Conservation (phyloP, 2,113 vertebrate genomes). For the Odocoileus hemionus region DNA sequence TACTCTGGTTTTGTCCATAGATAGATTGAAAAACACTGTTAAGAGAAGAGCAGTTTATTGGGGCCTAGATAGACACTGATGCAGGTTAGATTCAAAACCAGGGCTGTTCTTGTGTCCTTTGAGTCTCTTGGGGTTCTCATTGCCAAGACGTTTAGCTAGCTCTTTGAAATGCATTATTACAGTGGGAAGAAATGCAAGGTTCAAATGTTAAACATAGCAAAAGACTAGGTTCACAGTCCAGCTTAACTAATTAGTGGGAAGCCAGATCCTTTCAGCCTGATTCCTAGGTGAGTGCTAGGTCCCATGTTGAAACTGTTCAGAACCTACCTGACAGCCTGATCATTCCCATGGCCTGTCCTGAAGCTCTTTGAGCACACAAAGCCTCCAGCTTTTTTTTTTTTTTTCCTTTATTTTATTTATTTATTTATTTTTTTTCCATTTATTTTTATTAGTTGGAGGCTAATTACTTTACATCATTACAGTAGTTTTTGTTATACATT, state of each 20-base stretch:
- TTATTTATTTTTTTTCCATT: too few relatives aligned
- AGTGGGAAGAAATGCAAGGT: neutral
- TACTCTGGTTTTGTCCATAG: neutral
- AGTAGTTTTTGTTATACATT: too few relatives aligned
- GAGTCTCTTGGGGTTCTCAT: neutral
- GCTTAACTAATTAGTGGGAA: neutral
- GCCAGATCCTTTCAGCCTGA: neutral
- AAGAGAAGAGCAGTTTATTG: neutral
- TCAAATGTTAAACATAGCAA: neutral
- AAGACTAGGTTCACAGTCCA: neutral
- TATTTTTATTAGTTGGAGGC: too few relatives aligned
- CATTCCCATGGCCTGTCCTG: neutral
- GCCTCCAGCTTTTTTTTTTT: neutral
- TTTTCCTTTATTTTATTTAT: too few relatives aligned
- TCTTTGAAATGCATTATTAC: conserved; percentile 7
- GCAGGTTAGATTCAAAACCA: neutral
- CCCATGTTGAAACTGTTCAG: neutral
- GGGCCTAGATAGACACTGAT: neutral
- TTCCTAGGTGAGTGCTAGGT: neutral
- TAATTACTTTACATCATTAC: too few relatives aligned
- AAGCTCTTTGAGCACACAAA: neutral
- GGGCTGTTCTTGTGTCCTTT: neutral
- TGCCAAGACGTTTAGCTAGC: neutral
- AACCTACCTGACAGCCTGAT: neutral
- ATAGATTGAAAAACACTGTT: neutral